A percentile compares a stretch with the other conserved stretches of the same genome.
phyloP scores from a whole-genome alignment of 1,140 invertebrate species.

The Eriosoma lanigerum region DNA sequence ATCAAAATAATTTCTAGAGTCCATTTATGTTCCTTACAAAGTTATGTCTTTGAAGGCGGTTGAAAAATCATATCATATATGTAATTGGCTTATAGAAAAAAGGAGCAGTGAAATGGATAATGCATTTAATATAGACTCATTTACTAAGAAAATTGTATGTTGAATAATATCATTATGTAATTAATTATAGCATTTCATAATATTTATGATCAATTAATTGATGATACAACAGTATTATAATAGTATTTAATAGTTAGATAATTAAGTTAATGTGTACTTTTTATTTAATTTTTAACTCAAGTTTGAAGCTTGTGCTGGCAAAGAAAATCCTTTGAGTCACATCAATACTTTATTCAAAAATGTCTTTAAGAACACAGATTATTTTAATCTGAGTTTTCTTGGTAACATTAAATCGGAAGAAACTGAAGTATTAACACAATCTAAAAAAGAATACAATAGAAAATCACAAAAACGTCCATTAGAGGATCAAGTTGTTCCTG shows the following conservation, averaged over 20 bases:
- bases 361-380: neutral
- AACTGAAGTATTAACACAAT: neutral
- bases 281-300: neutral
- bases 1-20: neutral
- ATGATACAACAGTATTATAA: too few relatives aligned
- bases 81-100: slow-evolving; percentile 33
- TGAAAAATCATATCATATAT: slow-evolving; percentile 26
- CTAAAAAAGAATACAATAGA: neutral
- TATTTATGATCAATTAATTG: too few relatives aligned
- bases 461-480: slow-evolving; percentile 12
- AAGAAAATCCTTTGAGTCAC: slow-evolving; percentile 4
- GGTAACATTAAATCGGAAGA: slow-evolving; percentile 1
- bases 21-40: slow-evolving; percentile 2
- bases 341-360: neutral
- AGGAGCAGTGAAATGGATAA: slow-evolving; percentile 30
- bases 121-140: slow-evolving; percentile 11
- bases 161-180: neutral
- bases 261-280: too few relatives aligned
- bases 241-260: too few relatives aligned
- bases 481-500: slow-evolving; percentile 16
- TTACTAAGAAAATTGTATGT: slow-evolving; percentile 26
- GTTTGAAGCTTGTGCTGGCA: slow-evolving; percentile 8
- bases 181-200: neutral
- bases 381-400: slow-evolving; percentile 14
- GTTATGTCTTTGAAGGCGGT: neutral